These are phyloP conservation scores for Carapus acus DNA, from an alignment of 2,797 vertebrate genomes.

Conservation along the genomic window DNA sequence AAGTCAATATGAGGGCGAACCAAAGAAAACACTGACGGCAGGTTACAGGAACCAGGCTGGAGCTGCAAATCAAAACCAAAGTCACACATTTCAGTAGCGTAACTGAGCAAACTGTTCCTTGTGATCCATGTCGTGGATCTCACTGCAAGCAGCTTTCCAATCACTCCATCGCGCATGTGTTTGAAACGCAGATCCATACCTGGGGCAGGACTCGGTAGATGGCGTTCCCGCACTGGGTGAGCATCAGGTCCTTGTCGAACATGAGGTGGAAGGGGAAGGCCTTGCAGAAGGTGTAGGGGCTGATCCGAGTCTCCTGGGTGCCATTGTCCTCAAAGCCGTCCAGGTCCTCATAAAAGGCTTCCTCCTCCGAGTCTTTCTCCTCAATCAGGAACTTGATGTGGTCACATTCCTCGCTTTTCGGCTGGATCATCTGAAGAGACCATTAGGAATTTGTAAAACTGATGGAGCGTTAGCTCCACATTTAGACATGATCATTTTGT, in stretches of 20 bases:
- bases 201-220: conserved; percentile 96
- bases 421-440: conserved; percentile 88
- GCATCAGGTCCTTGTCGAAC: conserved; percentile 92
- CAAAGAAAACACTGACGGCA: conserved; percentile 93
- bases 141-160: background rate
- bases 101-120: conserved; percentile 4
- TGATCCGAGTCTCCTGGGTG: conserved; percentile 98
- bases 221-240: conserved; percentile 96
- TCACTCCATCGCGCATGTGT: too few species aligned
- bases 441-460: background rate
- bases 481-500: too few species aligned
- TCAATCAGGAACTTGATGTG: conserved; percentile 99
- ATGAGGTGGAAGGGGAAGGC: conserved; percentile 99
- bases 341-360: conserved; percentile 93
- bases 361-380: conserved; percentile 96
- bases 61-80: conserved; percentile 70
- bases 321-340: conserved; percentile 97
- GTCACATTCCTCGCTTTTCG: conserved; percentile 94
- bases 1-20: conserved; percentile 98
- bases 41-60: conserved; percentile 90
- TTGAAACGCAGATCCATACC: conserved; percentile 63
- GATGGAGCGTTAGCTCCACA: too few species aligned
- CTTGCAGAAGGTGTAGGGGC: conserved; percentile 97
- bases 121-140: background rate
- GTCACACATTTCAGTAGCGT: conserved; percentile 7